A percentile compares a stretch with the other conserved stretches of the same genome.
Evolutionary conservation across 2,113 vertebrate species (phyloP).

Genomic region (Axis porcinus): DNA sequence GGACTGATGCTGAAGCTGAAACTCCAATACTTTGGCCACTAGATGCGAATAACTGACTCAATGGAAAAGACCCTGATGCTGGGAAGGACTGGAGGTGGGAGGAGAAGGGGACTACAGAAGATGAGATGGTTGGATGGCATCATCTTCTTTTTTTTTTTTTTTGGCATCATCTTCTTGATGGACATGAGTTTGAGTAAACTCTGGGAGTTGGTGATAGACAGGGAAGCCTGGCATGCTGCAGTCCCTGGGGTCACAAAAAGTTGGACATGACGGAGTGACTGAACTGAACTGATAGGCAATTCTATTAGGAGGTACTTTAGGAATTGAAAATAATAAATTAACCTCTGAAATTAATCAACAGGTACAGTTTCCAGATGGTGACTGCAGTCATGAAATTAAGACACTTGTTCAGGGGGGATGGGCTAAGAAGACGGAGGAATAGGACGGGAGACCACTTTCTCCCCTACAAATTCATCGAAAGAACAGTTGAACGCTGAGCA

Average conservation of each 20-base stretch:
- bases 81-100: not conserved
- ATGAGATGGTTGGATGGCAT: not conserved
- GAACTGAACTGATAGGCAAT: not conserved
- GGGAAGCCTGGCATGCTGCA: not conserved
- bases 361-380: not conserved
- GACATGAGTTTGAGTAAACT: not conserved
- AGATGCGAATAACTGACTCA: not conserved
- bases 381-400: too few species aligned
- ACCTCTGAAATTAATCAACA: not conserved
- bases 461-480: too few species aligned
- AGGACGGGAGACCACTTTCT: too few species aligned
- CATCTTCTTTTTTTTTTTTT: not conserved
- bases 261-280: rapidly evolving
- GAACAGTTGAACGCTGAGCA: too few species aligned
- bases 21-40: not conserved
- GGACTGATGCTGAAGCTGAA: not conserved
- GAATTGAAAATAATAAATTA: not conserved
- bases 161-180: not conserved
- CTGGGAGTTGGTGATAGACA: not conserved
- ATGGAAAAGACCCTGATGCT: not conserved
- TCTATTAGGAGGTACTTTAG: not conserved
- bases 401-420: too few species aligned
- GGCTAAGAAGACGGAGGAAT: too few species aligned
- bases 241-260: not conserved
- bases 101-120: not conserved